Base-by-base conservation (phyloP, 2,888 invertebrate genomes). In the Branchipolynoe longqiensis region DNA sequence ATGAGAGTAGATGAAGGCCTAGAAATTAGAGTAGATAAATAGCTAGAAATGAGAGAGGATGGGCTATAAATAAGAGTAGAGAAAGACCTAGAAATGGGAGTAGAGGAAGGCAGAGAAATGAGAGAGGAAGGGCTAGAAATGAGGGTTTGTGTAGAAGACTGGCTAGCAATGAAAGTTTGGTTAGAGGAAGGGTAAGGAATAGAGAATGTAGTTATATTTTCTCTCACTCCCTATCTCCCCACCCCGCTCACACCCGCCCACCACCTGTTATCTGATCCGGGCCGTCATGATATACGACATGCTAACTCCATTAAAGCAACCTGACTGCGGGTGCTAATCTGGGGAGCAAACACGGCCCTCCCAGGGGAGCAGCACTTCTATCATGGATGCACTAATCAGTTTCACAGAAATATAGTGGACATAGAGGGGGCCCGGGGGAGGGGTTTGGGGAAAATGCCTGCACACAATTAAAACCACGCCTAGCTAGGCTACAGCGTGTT, bases 281-380 rank as follows among this genome's bases (percentile, higher is more conserved):
- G 6, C 31, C 48, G 25, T 18, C 28, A 40, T 78, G 78, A 54
- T 41, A 41, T 54, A 78, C 48, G 78, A 78, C 78, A 78, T 1
- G 31, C 78, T 78, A 78, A 48, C 48, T 78, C 78, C 78, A 78
- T 78, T 78, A 78, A 33, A 28, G 28, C 25, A 0, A 14, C 31
- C 41, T 28, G 3, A 1, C 48, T 8, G 14, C 31, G 4, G 31
- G 12, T 28, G 41, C 48, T 78, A 78, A 78, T 78, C 78, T 28
- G 78, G 18, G 25, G 25, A 48, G 31, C 78, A 78, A 78, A 78
- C 78, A 41, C n/a, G 25, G 14, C 31, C 78, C 78, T 6, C 22
- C n/a, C n/a, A n/a, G n/a, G n/a, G n/a, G n/a, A n/a, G n/a, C n/a
- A n/a, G n/a, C n/a, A n/a, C n/a, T n/a, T n/a, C n/a, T n/a, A n/a